phyloP scores from a whole-genome alignment of 53 echinoderm and acorn worm genomes.

The Stichopus horrens region DNA sequence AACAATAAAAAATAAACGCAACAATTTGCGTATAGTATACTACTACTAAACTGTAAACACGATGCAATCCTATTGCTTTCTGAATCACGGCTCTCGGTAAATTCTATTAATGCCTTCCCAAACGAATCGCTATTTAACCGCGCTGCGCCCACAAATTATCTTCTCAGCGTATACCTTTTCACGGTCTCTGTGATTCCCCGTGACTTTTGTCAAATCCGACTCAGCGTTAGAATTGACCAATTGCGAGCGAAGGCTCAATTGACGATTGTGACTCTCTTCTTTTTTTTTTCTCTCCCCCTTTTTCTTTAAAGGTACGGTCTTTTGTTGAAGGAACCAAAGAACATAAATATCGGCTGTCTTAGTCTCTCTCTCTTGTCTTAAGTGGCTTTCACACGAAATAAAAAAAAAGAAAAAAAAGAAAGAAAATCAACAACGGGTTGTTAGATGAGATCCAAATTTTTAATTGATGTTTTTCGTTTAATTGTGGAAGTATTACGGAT shows the following conservation, averaged over 20 bases:
- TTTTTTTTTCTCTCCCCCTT: neutral
- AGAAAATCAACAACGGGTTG: neutral
- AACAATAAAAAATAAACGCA: too few relatives aligned
- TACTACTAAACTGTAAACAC: neutral
- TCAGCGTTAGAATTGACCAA: constrained; percentile 21
- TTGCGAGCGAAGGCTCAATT: constrained; percentile 1
- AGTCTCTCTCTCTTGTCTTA: neutral
- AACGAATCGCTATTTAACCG: constrained; percentile 28
- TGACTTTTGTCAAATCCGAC: constrained; percentile 46
- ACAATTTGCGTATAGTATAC: too few relatives aligned
- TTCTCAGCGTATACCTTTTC: constrained; percentile 23
- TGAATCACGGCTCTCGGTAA: constrained; percentile 21
- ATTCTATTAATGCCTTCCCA: constrained; percentile 48
- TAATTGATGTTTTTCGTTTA: constrained; percentile 6
- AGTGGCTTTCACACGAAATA: neutral
- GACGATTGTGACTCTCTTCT: neutral
- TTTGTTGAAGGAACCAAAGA: neutral
- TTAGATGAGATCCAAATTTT: neutral
- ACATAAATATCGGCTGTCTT: neutral
- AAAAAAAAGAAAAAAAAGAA: too few relatives aligned
- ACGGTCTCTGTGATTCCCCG: neutral
- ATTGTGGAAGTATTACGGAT: neutral
- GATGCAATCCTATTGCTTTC: neutral
- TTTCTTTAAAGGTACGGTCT: neutral
- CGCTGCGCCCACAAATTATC: constrained; percentile 43